phyloP scores from a whole-genome alignment of 2,113 vertebrate genomes.

The Pollachius pollachius region DNA sequence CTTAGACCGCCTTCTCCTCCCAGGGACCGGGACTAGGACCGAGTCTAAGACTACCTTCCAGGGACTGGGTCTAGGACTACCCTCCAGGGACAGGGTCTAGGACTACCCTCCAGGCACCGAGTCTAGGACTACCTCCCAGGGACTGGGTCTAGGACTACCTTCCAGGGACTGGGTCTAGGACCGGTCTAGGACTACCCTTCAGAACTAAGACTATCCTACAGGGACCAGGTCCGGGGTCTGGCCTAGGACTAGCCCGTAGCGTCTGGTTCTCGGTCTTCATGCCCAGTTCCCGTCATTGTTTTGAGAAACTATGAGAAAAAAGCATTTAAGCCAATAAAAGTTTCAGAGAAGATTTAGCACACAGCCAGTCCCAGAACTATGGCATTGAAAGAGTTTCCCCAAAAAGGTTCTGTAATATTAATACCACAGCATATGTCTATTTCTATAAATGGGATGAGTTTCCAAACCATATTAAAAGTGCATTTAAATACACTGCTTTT shows the following conservation, averaged over 20 bases:
- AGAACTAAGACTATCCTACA: too few relatives aligned
- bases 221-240: too few relatives aligned
- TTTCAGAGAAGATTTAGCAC: constrained; percentile 27
- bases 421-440: too few relatives aligned
- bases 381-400: too few relatives aligned
- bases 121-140: too few relatives aligned
- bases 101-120: neutral
- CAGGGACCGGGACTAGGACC: constrained; percentile 23
- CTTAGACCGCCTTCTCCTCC: neutral
- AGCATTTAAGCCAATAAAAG: constrained; percentile 1
- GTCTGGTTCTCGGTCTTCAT: constrained; percentile 21
- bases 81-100: constrained; percentile 53
- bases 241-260: neutral
- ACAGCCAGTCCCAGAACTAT: constrained; percentile 15
- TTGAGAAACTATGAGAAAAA: constrained; percentile 3
- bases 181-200: too few relatives aligned
- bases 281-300: constrained; percentile 33
- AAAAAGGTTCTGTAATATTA: too few relatives aligned
- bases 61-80: constrained; percentile 21
- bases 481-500: too few relatives aligned
- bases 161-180: too few relatives aligned
- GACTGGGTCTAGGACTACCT: too few relatives aligned
- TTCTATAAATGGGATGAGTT: too few relatives aligned
- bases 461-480: too few relatives aligned
- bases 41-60: constrained; percentile 41